These are phyloP conservation scores for Watsonalla cultraria DNA, from an alignment of 2,888 invertebrate genomes.

Conservation along the genomic window DNA sequence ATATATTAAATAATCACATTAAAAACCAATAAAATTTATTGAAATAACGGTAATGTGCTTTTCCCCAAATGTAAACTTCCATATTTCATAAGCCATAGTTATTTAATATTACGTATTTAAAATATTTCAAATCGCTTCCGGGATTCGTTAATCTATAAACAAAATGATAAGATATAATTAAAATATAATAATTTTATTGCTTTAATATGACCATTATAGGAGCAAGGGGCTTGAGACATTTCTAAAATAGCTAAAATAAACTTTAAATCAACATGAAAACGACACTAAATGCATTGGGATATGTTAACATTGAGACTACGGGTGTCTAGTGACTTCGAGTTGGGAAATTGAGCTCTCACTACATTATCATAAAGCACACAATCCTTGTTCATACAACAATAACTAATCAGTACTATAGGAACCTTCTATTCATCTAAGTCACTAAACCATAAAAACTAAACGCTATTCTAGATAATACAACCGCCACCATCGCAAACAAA, in stretches of 20 bases:
- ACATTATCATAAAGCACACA: background rate
- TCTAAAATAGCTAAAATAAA: slow-evolving; percentile 14
- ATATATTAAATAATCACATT: no score
- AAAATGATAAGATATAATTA: background rate
- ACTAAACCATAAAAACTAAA: background rate
- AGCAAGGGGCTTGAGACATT: slow-evolving; percentile 3
- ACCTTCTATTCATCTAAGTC: background rate
- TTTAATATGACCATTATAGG: background rate
- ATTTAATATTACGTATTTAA: background rate
- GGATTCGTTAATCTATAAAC: background rate
- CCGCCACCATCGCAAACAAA: no score
- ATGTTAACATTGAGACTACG: slow-evolving; percentile 15
- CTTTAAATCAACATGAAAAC: slow-evolving; percentile 9
- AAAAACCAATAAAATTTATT: background rate
- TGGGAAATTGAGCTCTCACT: background rate
- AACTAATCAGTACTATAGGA: background rate
- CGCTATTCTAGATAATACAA: background rate
- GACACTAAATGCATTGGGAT: slow-evolving; percentile 27
- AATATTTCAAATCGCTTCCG: background rate
- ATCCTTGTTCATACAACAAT: background rate
- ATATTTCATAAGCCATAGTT: background rate
- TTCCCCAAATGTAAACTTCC: no score
- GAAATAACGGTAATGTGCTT: no score
- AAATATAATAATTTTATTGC: background rate
- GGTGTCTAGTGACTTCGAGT: slow-evolving; percentile 20